phyloP scores from a whole-genome alignment of 2,113 vertebrate species.

The Mesoclemmys tuberculata region DNA sequence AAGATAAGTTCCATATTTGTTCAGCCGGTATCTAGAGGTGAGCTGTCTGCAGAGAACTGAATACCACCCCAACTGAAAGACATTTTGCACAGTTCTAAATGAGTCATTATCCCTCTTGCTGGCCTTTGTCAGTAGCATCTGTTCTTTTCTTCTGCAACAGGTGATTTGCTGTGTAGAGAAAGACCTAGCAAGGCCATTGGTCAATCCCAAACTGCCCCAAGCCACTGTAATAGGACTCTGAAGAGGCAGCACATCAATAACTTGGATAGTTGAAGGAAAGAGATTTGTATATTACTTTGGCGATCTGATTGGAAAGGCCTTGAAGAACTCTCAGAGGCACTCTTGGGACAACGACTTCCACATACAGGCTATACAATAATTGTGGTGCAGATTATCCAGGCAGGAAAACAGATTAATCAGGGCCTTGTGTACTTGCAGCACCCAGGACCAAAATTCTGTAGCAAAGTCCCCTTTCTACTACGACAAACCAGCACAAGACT shows the following conservation, averaged over 20 bases:
- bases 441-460: not conserved
- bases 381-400: not conserved
- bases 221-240: not conserved
- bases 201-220: not conserved
- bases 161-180: not conserved
- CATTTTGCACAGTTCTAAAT: not conserved
- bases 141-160: not conserved
- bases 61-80: not conserved
- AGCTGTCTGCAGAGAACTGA: not conserved
- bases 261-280: not conserved
- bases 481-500: not conserved
- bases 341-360: not conserved
- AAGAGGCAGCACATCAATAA: not conserved
- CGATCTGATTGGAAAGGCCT: not conserved
- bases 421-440: not conserved
- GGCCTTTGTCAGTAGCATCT: not conserved
- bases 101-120: not conserved
- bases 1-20: not conserved
- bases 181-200: not conserved
- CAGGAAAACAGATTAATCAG: not conserved
- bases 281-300: not conserved
- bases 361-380: not conserved
- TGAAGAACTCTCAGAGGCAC: not conserved
- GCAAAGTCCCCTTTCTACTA: not conserved
- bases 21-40: not conserved